phyloP scores from a whole-genome alignment of 2,888 invertebrate genomes.

The Phorcus lineatus region DNA sequence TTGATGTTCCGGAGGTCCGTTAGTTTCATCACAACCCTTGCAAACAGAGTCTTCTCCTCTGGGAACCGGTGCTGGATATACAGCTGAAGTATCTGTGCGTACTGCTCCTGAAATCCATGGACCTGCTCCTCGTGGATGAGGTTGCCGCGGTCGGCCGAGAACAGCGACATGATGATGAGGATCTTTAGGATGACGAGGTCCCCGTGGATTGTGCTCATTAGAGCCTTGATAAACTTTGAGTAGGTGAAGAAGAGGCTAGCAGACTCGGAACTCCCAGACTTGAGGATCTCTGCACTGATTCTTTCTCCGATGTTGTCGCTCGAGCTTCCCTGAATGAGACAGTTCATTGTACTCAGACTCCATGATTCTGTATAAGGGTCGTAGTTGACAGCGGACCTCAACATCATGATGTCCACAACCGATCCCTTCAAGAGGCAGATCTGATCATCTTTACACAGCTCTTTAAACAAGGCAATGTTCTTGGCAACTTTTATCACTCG shows the following conservation, averaged over 20 bases:
- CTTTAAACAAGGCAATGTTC: conserved; percentile 86
- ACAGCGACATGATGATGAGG: conserved; percentile 68
- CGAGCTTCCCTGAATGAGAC: conserved; percentile 37
- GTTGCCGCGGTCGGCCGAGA: conserved; percentile 65
- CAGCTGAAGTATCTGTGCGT: conserved; percentile 61
- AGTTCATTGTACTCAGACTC: conserved; percentile 59
- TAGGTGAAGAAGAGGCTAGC: conserved; percentile 68
- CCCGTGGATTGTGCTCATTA: conserved; percentile 63
- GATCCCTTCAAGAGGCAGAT: conserved; percentile 80
- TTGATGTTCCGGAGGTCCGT: conserved; percentile 91
- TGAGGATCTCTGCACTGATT: conserved; percentile 62
- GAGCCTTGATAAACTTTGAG: conserved; percentile 65
- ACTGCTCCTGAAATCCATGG: conserved; percentile 64
- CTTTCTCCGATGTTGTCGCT: conserved; percentile 15
- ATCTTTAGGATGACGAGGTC: conserved; percentile 68
- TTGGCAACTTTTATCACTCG: conserved; percentile 85
- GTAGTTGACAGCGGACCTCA: conserved; percentile 70
- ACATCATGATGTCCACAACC: conserved; percentile 71
- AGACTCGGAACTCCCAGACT: conserved; percentile 59
- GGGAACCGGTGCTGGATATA: conserved; percentile 63
- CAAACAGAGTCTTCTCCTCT: conserved; percentile 63
- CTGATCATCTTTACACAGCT: conserved; percentile 95
- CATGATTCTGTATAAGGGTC: conserved; percentile 63
- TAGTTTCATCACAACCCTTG: conserved; percentile 87
- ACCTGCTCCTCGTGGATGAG: conserved; percentile 50